Evolutionary conservation across 2,113 vertebrate species (phyloP).

Genomic region (Furnarius figulus): DNA sequence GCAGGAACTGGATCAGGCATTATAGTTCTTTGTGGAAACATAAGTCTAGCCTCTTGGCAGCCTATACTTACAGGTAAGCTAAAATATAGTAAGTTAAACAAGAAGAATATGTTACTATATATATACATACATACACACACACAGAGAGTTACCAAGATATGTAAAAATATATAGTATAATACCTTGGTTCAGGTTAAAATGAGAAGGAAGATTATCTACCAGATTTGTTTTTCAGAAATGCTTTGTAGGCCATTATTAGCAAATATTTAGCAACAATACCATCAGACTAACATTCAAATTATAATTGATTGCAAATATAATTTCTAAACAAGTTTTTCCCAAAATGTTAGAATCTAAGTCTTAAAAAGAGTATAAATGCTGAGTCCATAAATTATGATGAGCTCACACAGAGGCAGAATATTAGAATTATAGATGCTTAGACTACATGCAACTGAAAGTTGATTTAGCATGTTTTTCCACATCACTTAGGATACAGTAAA

Average conservation of each 20-base stretch:
- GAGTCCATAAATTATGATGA: neutral
- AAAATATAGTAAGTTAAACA: neutral
- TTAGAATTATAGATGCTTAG: neutral
- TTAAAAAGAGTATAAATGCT: neutral
- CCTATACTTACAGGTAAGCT: neutral
- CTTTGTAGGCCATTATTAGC: neutral
- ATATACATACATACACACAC: neutral
- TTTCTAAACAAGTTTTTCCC: neutral
- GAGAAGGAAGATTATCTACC: neutral
- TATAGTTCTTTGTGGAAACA: neutral
- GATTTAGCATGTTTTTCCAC: neutral
- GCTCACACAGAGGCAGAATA: neutral
- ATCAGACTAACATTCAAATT: neutral
- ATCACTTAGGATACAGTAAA: neutral
- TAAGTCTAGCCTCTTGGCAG: neutral
- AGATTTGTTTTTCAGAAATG: neutral
- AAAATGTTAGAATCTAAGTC: neutral
- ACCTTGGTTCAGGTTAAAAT: neutral
- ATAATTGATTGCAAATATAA: neutral
- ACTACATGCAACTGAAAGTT: neutral
- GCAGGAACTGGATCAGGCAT: neutral
- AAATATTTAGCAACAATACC: neutral
- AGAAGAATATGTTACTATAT: neutral
- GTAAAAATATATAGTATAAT: neutral
- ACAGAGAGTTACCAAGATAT: neutral